Conservation (phyloP, 2,888 invertebrate species). For the Trileptium ribeirensis region DNA sequence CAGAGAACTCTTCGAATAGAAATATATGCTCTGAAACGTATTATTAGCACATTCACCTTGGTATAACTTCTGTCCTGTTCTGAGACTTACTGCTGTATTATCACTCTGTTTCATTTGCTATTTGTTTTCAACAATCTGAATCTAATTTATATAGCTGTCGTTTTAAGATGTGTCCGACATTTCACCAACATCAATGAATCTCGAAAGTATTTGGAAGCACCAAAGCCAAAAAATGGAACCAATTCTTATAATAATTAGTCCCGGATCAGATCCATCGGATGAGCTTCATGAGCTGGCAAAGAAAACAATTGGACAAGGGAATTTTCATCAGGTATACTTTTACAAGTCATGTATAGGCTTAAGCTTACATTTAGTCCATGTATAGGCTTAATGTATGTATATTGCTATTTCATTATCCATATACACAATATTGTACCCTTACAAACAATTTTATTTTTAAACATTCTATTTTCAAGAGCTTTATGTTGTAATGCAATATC, state of each 20-base stretch:
- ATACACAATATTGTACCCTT: neutral
- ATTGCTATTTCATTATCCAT: neutral
- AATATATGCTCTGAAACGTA: too few species aligned
- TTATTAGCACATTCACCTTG: too few species aligned
- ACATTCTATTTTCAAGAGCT: too few species aligned
- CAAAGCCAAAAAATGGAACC: constrained; percentile 63
- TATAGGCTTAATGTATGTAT: neutral
- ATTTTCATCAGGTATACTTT: constrained; percentile 59
- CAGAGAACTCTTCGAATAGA: too few species aligned
- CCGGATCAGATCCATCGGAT: constrained; percentile 81
- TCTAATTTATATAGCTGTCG: too few species aligned
- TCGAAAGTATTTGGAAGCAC: constrained; percentile 58
- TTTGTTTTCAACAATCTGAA: too few species aligned
- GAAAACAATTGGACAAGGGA: constrained; percentile 55
- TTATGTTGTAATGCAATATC: too few species aligned
- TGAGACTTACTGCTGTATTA: too few species aligned
- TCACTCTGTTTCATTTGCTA: too few species aligned
- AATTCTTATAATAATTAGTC: constrained; percentile 72
- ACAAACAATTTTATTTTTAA: constrained; percentile 14
- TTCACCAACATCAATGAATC: constrained; percentile 60
- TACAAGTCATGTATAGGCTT: neutral
- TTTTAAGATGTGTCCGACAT: constrained; percentile 57
- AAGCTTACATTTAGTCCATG: neutral
- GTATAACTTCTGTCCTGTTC: too few species aligned
- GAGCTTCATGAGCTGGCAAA: constrained; percentile 66